These are phyloP conservation scores for Lasioglossum zephyrum DNA, from an alignment of 2,888 invertebrate genomes.

Conservation along the genomic window DNA sequence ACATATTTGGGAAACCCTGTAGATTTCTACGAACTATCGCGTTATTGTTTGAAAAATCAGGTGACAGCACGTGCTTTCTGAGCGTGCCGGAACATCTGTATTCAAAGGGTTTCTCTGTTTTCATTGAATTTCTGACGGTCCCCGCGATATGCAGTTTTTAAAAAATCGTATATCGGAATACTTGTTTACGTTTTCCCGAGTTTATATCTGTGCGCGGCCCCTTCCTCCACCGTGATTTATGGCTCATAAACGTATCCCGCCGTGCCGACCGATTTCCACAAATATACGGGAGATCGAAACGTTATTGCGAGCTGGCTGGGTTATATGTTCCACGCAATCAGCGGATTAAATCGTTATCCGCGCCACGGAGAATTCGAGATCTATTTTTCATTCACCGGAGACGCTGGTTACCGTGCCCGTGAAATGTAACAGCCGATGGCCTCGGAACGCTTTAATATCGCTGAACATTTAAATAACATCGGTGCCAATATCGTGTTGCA, in stretches of 20 bases:
- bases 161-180: constrained; percentile 65
- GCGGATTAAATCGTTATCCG: constrained; percentile 63
- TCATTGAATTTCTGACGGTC: constrained; percentile 34
- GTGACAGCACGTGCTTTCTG: background rate
- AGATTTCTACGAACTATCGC: background rate
- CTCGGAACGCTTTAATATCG: constrained; percentile 9
- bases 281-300: constrained; percentile 61
- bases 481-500: background rate
- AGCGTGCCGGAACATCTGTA: background rate
- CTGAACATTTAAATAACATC: constrained; percentile 15
- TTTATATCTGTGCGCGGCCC: constrained; percentile 61
- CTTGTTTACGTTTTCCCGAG: constrained; percentile 67
- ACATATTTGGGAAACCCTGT: background rate
- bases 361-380: constrained; percentile 35
- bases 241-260: constrained; percentile 68
- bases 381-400: constrained; percentile 58
- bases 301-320: constrained; percentile 59
- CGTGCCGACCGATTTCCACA: constrained; percentile 65
- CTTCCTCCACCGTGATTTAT: constrained; percentile 62
- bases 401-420: constrained; percentile 25
- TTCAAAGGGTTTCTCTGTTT: background rate
- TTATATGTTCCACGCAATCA: constrained; percentile 57
- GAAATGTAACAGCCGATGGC: constrained; percentile 16
- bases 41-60: background rate
- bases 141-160: constrained; percentile 38